Evolutionary conservation across 2,888 invertebrate genomes (phyloP).

Genomic region (Polymixis flavicincta): DNA sequence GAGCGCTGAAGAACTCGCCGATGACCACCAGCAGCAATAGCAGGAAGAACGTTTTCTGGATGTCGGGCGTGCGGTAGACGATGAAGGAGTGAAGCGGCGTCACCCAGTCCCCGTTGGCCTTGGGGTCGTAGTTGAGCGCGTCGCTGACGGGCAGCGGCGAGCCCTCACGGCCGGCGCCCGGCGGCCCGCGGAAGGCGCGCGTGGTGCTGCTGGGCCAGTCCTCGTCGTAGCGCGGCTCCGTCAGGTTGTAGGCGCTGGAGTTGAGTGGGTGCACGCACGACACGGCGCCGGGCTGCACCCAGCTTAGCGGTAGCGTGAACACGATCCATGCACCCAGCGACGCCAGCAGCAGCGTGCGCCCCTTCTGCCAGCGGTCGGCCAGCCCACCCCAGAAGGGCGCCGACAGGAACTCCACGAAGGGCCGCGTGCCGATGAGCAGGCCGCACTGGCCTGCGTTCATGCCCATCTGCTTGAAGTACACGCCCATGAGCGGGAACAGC

Average conservation of each 20-base stretch:
- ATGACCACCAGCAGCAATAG: slow-evolving; percentile 97
- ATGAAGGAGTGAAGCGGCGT: slow-evolving; percentile 98
- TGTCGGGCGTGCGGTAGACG: slow-evolving; percentile 96
- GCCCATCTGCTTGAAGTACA: slow-evolving; percentile 99
- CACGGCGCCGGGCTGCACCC: slow-evolving; percentile 98
- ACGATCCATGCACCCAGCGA: slow-evolving; percentile 98
- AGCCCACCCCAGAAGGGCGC: slow-evolving; percentile 99
- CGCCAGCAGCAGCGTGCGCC: slow-evolving; percentile 96
- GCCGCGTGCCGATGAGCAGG: slow-evolving; percentile 97
- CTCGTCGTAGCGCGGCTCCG: slow-evolving; percentile 90
- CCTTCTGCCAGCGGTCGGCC: slow-evolving; percentile 97
- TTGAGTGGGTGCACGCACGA: slow-evolving; percentile 93
- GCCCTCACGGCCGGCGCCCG: slow-evolving; percentile 78
- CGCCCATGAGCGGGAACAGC: slow-evolving; percentile 99
- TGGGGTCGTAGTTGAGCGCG: slow-evolving; percentile 94
- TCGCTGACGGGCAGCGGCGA: slow-evolving; percentile 94
- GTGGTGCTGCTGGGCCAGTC: slow-evolving; percentile 72
- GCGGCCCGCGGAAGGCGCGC: slow-evolving; percentile 78
- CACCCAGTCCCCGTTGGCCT: slow-evolving; percentile 94
- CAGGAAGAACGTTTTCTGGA: slow-evolving; percentile 98
- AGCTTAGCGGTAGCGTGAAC: slow-evolving; percentile 98
- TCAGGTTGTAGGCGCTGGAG: slow-evolving; percentile 91
- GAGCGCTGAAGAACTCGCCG: slow-evolving; percentile 99
- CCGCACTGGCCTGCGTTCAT: slow-evolving; percentile 99
- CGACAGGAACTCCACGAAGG: slow-evolving; percentile 98